Percentiles rank a stretch among this genome's conserved stretches.
These are phyloP conservation scores for Erethizon dorsatum DNA, from an alignment of 2,797 vertebrate species.

Conservation along the genomic window DNA sequence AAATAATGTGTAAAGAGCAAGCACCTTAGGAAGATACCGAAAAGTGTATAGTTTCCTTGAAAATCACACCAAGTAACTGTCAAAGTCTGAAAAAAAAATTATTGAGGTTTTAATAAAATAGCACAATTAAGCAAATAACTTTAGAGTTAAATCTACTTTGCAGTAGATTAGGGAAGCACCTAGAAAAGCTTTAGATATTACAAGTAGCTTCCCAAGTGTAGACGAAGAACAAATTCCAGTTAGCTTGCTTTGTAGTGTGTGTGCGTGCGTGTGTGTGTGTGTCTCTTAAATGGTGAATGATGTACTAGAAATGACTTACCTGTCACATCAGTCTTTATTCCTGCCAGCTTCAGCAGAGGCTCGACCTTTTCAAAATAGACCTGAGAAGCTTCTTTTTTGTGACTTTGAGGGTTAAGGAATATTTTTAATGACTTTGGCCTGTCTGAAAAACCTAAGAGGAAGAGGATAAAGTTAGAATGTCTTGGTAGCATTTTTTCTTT, in stretches of 20 bases:
- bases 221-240: constrained; percentile 75
- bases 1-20: background rate
- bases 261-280: background rate
- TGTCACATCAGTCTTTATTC: constrained; percentile 94
- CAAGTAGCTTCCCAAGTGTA: background rate
- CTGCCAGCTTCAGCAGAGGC: constrained; percentile 96
- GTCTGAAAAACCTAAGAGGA: constrained; percentile 90
- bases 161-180: background rate
- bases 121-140: background rate
- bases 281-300: constrained; percentile 65
- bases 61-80: background rate
- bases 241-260: background rate
- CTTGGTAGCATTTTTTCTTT: background rate
- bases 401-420: constrained; percentile 96
- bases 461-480: background rate
- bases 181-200: background rate
- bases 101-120: background rate
- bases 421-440: constrained; percentile 95
- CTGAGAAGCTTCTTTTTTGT: constrained; percentile 94
- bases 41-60: background rate
- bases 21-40: background rate
- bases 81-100: background rate
- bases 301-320: constrained; percentile 89
- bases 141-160: background rate
- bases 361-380: constrained; percentile 95